Percentiles rank a stretch among this genome's conserved stretches.
These are phyloP conservation scores for Pseudopleuronectes americanus DNA, from an alignment of 2,797 vertebrate genomes.

Conservation along the genomic window DNA sequence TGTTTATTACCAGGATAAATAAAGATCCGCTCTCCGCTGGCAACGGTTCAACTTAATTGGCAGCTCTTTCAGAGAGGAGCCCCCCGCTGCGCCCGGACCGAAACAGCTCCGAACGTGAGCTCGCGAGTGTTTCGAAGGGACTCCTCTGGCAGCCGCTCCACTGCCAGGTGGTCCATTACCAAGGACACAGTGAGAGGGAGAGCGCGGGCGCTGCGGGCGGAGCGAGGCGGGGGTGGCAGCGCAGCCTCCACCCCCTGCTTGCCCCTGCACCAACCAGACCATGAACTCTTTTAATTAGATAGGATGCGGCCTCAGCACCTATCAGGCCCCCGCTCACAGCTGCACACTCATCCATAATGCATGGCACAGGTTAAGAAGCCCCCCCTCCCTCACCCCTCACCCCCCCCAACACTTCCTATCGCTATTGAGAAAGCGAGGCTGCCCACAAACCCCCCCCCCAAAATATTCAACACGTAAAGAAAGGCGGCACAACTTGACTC, in stretches of 20 bases:
- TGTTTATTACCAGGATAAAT: constrained; percentile 80
- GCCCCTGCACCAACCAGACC: constrained; percentile 76
- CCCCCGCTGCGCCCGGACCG: constrained; percentile 67
- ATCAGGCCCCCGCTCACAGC: constrained; percentile 69
- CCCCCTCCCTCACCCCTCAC: too few relatives aligned
- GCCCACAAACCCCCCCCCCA: constrained; percentile 28
- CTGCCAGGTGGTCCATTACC: constrained; percentile 78
- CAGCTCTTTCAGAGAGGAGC: constrained; percentile 72
- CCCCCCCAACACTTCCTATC: constrained; percentile 29
- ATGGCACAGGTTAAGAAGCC: constrained; percentile 74
- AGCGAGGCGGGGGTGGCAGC: constrained; percentile 30
- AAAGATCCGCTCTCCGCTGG: constrained; percentile 79
- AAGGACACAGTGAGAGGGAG: constrained; percentile 64
- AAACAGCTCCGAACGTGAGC: constrained; percentile 71
- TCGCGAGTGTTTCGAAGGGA: constrained; percentile 64
- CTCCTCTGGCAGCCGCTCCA: constrained; percentile 69
- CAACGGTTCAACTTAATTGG: constrained; percentile 80
- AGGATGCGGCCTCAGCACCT: constrained; percentile 78
- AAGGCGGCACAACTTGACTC: constrained; percentile 58
- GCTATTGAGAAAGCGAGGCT: constrained; percentile 51
- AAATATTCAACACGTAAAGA: constrained; percentile 48
- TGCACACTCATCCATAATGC: constrained; percentile 79
- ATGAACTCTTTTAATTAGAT: constrained; percentile 81
- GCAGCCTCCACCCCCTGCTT: constrained; percentile 65
- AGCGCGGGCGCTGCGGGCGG: constrained; percentile 57